Evolutionary conservation across 2,797 vertebrate genomes (phyloP), one percentile per base, ranked within the genome.

Genomic region (Zalophus californianus): DNA sequence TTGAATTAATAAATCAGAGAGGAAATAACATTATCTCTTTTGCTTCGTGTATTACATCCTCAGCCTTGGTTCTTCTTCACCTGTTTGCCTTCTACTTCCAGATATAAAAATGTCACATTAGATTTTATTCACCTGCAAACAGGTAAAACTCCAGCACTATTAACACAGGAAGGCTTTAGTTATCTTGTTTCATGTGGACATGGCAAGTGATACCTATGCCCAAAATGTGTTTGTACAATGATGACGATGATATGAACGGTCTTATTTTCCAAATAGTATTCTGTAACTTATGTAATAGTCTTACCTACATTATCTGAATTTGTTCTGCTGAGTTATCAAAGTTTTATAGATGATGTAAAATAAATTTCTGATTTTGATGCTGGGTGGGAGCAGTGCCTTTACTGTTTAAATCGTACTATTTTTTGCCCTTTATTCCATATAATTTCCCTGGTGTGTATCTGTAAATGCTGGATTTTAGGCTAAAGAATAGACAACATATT

Each of bases 1-100:
- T 82, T 93, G 68, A 93, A 93, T 96, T 97, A 96, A 91, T 75
- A 95, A 95, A 86, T 91, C 86, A 94, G 91, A 95, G 54, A 95
- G 75, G n/a, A 95, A 48, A 80, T 97, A 79, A 78, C 94, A 8
- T 94, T 96, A 18, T 75, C 77, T 92, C 23, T 78, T 97, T 90
- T 84, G 82, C 50, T 86, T 90, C 83, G n/a, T 92, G 32, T 56
- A 84, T 10, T 97, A 70, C 29, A 64, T 62, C 41, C 16, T 90
- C 92, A 85, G 58, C 64, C 58, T 88, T 95, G 11, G 29, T 82
- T 95, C 66, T 96, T 96, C 50, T 70, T 96, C 83, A 95, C 44
- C 92, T 96, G 9, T 90, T 58, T 94, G 21, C 68, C 41, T 96
- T 96, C 50, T 96, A 54, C 68, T 96, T 96, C 92, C 41, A 96